A percentile compares a stretch with the other conserved stretches of the same genome.
These are phyloP conservation scores for Engraulis encrasicolus DNA, from an alignment of 2,113 vertebrate species.

Conservation along the genomic window DNA sequence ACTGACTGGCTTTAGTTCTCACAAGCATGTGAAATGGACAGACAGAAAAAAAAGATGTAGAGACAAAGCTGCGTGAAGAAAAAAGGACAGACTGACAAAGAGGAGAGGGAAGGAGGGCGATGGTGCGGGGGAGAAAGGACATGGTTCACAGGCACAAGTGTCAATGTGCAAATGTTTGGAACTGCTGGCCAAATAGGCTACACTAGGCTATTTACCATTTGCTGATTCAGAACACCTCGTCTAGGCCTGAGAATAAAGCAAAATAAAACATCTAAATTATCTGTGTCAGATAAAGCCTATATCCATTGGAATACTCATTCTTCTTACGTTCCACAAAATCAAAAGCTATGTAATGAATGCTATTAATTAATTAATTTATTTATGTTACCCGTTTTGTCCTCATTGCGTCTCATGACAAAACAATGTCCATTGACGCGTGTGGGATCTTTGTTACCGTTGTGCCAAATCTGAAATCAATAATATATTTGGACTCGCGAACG, in stretches of 20 bases:
- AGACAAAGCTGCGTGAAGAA: background rate
- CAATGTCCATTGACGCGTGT: background rate
- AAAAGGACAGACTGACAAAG: background rate
- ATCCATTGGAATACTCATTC: no score
- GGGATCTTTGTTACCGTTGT: background rate
- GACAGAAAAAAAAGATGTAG: background rate
- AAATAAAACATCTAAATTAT: no score
- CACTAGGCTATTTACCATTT: no score
- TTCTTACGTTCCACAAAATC: background rate
- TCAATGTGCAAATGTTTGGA: no score
- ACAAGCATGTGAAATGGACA: slow-evolving; percentile 6
- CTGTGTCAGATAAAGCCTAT: no score
- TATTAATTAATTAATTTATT: no score
- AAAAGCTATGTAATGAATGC: no score
- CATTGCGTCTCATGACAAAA: background rate
- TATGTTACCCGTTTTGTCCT: background rate
- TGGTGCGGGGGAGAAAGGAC: no score
- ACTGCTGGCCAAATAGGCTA: no score
- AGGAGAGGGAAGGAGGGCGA: background rate
- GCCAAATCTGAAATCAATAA: background rate
- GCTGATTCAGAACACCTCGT: no score
- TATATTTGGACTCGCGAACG: background rate
- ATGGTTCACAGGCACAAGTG: no score
- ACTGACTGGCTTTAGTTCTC: slow-evolving; percentile 10
- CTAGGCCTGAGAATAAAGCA: no score